phyloP scores from a whole-genome alignment of 2,797 vertebrate genomes.

The Clarias pachynema region DNA sequence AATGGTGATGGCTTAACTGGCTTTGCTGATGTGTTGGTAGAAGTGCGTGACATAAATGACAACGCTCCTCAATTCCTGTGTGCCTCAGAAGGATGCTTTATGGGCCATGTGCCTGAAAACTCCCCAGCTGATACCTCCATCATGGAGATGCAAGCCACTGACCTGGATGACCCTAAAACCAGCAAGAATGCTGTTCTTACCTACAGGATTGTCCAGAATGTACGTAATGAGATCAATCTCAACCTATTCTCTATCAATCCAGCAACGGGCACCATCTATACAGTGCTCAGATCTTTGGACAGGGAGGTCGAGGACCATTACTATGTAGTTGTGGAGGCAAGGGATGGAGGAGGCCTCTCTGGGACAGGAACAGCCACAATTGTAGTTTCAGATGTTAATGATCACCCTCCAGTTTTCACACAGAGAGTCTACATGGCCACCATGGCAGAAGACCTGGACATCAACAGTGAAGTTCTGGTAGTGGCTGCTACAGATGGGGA shows the following conservation, averaged over 20 bases:
- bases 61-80: constrained; percentile 85
- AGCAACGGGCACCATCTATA: constrained; percentile 82
- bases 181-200: constrained; percentile 80
- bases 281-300: constrained; percentile 81
- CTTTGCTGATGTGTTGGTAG: constrained; percentile 86
- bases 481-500: constrained; percentile 84
- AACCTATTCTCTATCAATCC: constrained; percentile 86
- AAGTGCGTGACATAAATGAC: constrained; percentile 85
- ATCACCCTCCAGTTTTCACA: constrained; percentile 85
- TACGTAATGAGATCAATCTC: constrained; percentile 86
- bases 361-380: constrained; percentile 89
- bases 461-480: constrained; percentile 80
- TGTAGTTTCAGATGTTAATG: constrained; percentile 83
- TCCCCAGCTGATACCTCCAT: constrained; percentile 84
- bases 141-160: constrained; percentile 87
- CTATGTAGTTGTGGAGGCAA: constrained; percentile 84
- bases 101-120: constrained; percentile 80
- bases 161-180: constrained; percentile 84
- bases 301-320: constrained; percentile 81
- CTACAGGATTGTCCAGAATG: constrained; percentile 85
- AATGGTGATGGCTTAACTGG: constrained; percentile 84
- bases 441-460: constrained; percentile 78
- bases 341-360: constrained; percentile 83
- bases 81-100: constrained; percentile 77
- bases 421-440: constrained; percentile 78